A percentile compares a stretch with the other conserved stretches of the same genome.
Evolutionary conservation across 2,797 vertebrate genomes (phyloP).

Genomic region (Phataginus tetradactyla): DNA sequence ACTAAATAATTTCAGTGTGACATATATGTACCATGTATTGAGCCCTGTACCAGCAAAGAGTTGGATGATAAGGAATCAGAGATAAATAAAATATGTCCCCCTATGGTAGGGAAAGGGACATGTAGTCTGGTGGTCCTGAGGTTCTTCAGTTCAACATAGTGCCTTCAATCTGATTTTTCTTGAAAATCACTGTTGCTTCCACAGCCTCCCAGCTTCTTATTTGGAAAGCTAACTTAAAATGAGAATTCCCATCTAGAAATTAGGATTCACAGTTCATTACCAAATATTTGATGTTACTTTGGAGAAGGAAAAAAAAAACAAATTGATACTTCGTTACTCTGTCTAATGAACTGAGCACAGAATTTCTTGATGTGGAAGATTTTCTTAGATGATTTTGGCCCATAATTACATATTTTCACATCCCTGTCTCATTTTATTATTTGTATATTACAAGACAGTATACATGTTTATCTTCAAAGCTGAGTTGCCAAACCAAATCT

Average conservation of each 20-base stretch:
- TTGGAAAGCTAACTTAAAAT: neutral
- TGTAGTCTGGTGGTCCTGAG: neutral
- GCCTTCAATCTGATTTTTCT: neutral
- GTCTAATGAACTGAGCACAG: neutral
- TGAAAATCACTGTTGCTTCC: neutral
- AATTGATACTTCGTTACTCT: neutral
- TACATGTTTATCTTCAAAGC: constrained; percentile 35
- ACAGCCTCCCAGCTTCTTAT: neutral
- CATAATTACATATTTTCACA: neutral
- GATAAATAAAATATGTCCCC: neutral
- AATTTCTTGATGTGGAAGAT: neutral
- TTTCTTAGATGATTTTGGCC: neutral
- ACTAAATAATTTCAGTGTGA: neutral
- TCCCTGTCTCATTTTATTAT: neutral
- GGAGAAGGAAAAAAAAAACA: neutral
- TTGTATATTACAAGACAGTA: constrained; percentile 32
- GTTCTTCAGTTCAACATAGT: neutral
- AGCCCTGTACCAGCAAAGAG: neutral
- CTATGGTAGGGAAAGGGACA: no score
- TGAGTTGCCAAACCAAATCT: constrained; percentile 27
- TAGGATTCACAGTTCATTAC: neutral
- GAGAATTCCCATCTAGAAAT: neutral
- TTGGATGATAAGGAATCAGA: neutral
- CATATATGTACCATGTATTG: neutral
- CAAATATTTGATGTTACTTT: neutral